Evolutionary conservation across 2,113 vertebrate species (phyloP), one percentile per base, ranked within the genome.

Genomic region (Gallinago jamesoni): DNA sequence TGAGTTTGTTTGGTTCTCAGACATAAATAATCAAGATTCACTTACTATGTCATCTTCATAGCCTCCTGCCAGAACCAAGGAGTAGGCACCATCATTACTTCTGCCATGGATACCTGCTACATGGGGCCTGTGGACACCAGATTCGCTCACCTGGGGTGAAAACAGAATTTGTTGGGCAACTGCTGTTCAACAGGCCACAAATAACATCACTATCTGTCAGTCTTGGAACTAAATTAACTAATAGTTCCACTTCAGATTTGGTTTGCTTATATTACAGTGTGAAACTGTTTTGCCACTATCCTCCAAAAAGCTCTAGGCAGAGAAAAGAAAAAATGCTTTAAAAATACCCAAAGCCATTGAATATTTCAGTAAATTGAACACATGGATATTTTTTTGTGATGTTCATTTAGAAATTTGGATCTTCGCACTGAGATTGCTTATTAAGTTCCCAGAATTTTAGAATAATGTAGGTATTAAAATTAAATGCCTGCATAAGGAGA

Each of bases 41-140:
- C 98, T 96, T 95, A 99, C 99, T 94, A 99, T 98, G 23, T 99
- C 99, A 35, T 99, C 99, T 78, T 99, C 99, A 14, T 99, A 99
- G 22, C 99, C 99, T 73, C 99, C 99, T 3, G 99, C 99, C 94
- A 99, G 98, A 39, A 99, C 99, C 93, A 99, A 76, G 50, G 99
- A 99, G 53, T 98, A 99, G 17, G 99, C 98, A 0, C 99, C 99
- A 1, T 99, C 99, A 0, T 99, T 99, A 97, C 99, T 99, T n/a
- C 99, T 98, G 87, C 99, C 99, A 0, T 99, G 99, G 62, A 99
- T 99, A 7, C 99, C 99, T 0, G 99, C 99, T 9, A 99, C 99
- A 0, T 99, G 99, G 10, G 99, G 99, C 74, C 99, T 98, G 93
- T 99, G 99, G 18, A 99, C 98, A 0, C 99, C 99, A 0, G 99